phyloP scores from a whole-genome alignment of 2,113 vertebrate species.

The Zosterops lateralis region DNA sequence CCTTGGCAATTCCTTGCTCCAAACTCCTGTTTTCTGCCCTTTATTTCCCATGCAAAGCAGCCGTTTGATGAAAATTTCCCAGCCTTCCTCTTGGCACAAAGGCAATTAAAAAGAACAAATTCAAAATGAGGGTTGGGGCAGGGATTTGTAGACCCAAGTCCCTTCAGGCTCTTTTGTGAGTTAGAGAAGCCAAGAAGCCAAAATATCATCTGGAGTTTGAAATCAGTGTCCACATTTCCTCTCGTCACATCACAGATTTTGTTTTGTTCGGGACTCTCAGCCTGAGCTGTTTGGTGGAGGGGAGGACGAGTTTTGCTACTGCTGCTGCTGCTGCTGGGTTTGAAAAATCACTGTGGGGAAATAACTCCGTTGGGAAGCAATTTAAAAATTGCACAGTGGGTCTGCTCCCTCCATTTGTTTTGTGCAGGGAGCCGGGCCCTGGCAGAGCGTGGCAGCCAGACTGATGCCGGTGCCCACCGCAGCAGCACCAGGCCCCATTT shows the following conservation, averaged over 20 bases:
- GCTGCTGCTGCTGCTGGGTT: background rate
- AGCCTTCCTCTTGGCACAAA: background rate
- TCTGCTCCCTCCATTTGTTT: constrained; percentile 18
- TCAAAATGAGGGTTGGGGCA: constrained; percentile 13
- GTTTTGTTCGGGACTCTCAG: background rate
- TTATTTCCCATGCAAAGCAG: background rate
- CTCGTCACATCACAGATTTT: accelerated
- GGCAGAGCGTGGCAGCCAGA: background rate
- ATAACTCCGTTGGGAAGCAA: background rate
- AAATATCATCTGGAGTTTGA: background rate
- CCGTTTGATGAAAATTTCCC: background rate
- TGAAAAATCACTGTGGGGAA: constrained; percentile 19
- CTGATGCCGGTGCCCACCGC: background rate
- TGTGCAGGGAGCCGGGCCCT: background rate
- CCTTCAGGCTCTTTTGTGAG: background rate
- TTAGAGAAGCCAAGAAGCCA: background rate
- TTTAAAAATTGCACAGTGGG: background rate
- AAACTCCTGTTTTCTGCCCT: background rate
- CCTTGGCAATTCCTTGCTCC: background rate
- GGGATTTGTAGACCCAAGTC: background rate
- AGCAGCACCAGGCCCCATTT: background rate
- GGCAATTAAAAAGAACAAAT: constrained; percentile 47
- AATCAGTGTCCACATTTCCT: accelerated
- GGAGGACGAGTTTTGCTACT: background rate
- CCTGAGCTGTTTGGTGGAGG: background rate